Percentiles rank a stretch among this genome's conserved stretches.
Conservation (phyloP, 1,140 invertebrate genomes). For the Aphis gossypii region DNA sequence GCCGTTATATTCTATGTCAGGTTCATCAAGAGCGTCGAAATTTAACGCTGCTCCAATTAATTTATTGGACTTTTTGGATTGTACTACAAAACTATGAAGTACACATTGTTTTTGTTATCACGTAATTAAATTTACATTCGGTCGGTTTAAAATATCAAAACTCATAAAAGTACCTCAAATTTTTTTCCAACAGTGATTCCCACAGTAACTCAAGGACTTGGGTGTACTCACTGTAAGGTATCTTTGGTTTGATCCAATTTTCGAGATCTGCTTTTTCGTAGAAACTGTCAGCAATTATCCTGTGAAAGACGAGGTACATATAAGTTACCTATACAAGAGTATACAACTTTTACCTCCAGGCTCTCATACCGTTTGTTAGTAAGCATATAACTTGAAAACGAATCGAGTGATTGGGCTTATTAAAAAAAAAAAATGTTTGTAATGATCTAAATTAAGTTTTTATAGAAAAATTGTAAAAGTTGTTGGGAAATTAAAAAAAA, state of each 20-base stretch:
- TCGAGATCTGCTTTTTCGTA: slow-evolving; percentile 85
- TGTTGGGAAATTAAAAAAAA: no score
- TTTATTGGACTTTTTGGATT: slow-evolving; percentile 63
- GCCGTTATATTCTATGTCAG: slow-evolving; percentile 72
- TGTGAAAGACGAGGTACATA: slow-evolving; percentile 63
- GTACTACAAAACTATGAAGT: slow-evolving; percentile 72
- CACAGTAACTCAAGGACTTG: slow-evolving; percentile 70
- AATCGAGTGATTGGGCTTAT: no score
- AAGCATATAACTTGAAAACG: no score
- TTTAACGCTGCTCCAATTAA: slow-evolving; percentile 74
- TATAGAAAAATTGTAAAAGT: no score
- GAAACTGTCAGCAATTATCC: slow-evolving; percentile 83
- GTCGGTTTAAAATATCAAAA: not conserved
- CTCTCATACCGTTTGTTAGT: not conserved
- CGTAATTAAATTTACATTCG: not conserved
- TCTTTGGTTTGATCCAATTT: slow-evolving; percentile 74
- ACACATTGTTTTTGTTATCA: not conserved
- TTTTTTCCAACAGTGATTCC: slow-evolving; percentile 71
- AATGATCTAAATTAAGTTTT: no score
- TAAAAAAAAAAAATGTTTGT: no score
- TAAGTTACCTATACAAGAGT: not conserved
- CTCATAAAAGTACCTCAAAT: slow-evolving; percentile 64
- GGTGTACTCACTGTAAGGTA: slow-evolving; percentile 72
- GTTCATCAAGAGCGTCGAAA: slow-evolving; percentile 81
- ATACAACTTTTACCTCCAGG: not conserved